phyloP scores from a whole-genome alignment of 2,888 invertebrate species.

The Cheilosia vulpina region DNA sequence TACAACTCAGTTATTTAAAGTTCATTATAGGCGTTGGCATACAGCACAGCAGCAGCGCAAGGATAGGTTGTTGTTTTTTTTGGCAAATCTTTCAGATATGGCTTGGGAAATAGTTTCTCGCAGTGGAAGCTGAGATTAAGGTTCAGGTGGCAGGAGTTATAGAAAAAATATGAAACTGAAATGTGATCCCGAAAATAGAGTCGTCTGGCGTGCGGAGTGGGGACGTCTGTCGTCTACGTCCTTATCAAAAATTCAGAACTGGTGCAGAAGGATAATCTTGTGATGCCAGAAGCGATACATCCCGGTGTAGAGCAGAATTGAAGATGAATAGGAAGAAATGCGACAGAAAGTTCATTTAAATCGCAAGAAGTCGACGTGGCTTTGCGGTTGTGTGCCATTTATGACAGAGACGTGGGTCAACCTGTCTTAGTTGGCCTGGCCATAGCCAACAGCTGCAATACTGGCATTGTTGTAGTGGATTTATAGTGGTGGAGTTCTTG shows the following conservation, averaged over 20 bases:
- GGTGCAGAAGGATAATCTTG: slow-evolving; percentile 66
- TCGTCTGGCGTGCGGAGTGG: background rate
- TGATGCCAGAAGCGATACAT: slow-evolving; percentile 57
- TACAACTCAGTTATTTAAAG: slow-evolving; percentile 54
- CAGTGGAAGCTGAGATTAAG: slow-evolving; percentile 49
- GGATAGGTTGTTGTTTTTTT: background rate
- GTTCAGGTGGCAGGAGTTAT: slow-evolving; percentile 57
- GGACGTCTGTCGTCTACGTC: slow-evolving; percentile 36
- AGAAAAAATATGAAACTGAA: slow-evolving; percentile 51
- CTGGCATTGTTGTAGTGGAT: background rate
- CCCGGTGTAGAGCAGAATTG: slow-evolving; percentile 25
- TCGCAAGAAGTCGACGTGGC: slow-evolving; percentile 59
- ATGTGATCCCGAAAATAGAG: slow-evolving; percentile 57
- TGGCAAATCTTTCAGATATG: slow-evolving; percentile 27
- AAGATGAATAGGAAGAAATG: slow-evolving; percentile 31
- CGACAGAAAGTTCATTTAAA: slow-evolving; percentile 57
- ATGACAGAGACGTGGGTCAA: slow-evolving; percentile 56
- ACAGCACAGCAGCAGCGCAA: slow-evolving; percentile 7
- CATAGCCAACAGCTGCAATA: slow-evolving; percentile 32
- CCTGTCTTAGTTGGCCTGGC: slow-evolving; percentile 34
- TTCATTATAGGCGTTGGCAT: slow-evolving; percentile 62
- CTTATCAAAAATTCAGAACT: slow-evolving; percentile 71
- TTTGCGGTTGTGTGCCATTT: slow-evolving; percentile 63
- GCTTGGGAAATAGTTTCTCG: slow-evolving; percentile 41
- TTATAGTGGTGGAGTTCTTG: slow-evolving; percentile 21